Conservation (phyloP, 2,113 vertebrate genomes). For the Zosterops lateralis region DNA sequence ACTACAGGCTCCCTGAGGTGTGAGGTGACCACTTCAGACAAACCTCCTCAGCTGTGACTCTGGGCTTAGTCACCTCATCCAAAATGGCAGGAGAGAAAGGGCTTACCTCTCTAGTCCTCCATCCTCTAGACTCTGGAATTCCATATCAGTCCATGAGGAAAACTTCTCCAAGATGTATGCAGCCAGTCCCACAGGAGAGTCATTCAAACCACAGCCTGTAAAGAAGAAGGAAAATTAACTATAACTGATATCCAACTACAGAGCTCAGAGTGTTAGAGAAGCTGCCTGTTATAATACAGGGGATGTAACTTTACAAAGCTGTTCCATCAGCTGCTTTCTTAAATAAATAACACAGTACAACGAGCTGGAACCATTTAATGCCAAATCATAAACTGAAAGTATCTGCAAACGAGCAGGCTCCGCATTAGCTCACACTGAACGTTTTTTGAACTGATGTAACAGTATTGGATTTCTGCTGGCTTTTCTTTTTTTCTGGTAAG, state of each 20-base stretch:
- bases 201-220: constrained; percentile 75
- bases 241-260: background rate
- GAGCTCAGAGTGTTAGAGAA: background rate
- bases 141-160: constrained; percentile 71
- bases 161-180: constrained; percentile 81
- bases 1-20: background rate
- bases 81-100: background rate
- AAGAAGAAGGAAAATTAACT: background rate
- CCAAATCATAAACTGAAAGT: background rate
- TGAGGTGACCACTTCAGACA: background rate
- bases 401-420: background rate
- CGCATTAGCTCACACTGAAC: background rate
- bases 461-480: constrained; percentile 13
- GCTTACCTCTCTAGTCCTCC: constrained; percentile 75
- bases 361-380: background rate
- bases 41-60: background rate
- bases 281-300: background rate
- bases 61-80: background rate
- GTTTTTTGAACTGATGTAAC: background rate
- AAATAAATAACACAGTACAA: background rate
- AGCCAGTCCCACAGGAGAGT: constrained; percentile 78
- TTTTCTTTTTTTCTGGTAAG: background rate
- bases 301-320: background rate
- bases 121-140: constrained; percentile 69
- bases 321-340: background rate